phyloP scores from a whole-genome alignment of 2,797 vertebrate species.

The Cichlasoma orientale region DNA sequence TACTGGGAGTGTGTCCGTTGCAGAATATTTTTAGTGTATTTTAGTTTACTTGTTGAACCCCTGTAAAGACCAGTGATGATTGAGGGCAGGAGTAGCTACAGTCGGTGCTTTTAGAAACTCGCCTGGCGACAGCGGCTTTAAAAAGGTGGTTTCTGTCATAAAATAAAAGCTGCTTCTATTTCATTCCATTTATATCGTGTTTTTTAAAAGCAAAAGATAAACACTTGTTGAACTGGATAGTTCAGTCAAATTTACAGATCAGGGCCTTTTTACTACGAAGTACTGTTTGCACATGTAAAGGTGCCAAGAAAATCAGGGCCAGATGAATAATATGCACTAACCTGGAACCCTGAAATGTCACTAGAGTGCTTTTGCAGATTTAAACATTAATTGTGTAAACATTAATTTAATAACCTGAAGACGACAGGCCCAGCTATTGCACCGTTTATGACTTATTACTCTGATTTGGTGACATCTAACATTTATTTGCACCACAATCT shows the following conservation, averaged over 20 bases:
- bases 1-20: slow-evolving; percentile 28
- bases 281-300: slow-evolving; percentile 57
- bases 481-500: neutral
- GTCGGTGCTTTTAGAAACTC: slow-evolving; percentile 13
- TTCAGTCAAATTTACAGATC: slow-evolving; percentile 16
- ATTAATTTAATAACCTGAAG: slow-evolving; percentile 2
- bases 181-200: slow-evolving; percentile 67
- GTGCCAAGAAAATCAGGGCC: slow-evolving; percentile 53
- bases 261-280: slow-evolving; percentile 41
- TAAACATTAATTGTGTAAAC: neutral
- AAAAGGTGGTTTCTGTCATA: slow-evolving; percentile 10
- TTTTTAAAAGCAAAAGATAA: slow-evolving; percentile 32
- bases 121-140: neutral
- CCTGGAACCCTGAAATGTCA: slow-evolving; percentile 20
- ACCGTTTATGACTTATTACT: slow-evolving; percentile 5
- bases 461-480: neutral
- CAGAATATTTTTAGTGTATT: slow-evolving; percentile 53
- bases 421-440: neutral
- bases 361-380: neutral
- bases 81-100: neutral
- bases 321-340: neutral
- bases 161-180: slow-evolving; percentile 36
- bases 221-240: slow-evolving; percentile 24
- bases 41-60: slow-evolving; percentile 40
- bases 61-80: neutral